phyloP scores from a whole-genome alignment of 2,888 invertebrate genomes.

The Zootermopsis nevadensis region DNA sequence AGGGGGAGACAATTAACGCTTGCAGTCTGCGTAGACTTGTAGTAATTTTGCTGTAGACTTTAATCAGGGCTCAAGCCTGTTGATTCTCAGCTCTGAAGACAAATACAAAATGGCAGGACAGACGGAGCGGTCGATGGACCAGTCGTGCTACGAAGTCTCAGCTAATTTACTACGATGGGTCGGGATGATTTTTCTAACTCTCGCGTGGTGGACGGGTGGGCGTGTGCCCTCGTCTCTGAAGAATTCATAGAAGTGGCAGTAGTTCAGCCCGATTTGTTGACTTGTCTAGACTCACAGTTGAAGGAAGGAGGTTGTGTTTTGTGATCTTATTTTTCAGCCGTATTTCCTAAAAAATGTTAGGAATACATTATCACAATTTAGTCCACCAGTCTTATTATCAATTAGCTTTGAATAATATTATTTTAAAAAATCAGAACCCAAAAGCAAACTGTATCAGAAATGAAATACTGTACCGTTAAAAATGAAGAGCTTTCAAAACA shows the following conservation, averaged over 20 bases:
- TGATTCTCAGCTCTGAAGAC: constrained; percentile 40
- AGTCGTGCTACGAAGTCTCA: constrained; percentile 41
- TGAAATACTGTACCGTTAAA: neutral
- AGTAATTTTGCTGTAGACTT: constrained; percentile 27
- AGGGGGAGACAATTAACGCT: constrained; percentile 40
- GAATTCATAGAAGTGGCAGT: constrained; percentile 40
- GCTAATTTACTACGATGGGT: constrained; percentile 39
- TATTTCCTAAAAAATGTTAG: constrained; percentile 54
- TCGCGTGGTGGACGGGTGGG: constrained; percentile 40
- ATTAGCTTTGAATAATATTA: constrained; percentile 13
- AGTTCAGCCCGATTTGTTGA: constrained; percentile 42
- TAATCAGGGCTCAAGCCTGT: constrained; percentile 21
- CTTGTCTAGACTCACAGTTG: constrained; percentile 43
- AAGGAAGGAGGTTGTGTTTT: constrained; percentile 48
- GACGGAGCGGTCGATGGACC: constrained; percentile 40
- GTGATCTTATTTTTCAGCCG: constrained; percentile 52
- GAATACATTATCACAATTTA: constrained; percentile 53
- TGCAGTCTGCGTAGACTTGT: constrained; percentile 39
- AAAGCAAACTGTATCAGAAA: neutral
- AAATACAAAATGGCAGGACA: constrained; percentile 41
- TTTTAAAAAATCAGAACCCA: neutral
- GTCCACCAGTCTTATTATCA: constrained; percentile 42
- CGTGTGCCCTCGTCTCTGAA: constrained; percentile 41
- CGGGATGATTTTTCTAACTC: constrained; percentile 38
- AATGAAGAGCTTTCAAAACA: constrained; percentile 11